Conservation (phyloP, 1,140 invertebrate species). For the Drosophila serrata region DNA sequence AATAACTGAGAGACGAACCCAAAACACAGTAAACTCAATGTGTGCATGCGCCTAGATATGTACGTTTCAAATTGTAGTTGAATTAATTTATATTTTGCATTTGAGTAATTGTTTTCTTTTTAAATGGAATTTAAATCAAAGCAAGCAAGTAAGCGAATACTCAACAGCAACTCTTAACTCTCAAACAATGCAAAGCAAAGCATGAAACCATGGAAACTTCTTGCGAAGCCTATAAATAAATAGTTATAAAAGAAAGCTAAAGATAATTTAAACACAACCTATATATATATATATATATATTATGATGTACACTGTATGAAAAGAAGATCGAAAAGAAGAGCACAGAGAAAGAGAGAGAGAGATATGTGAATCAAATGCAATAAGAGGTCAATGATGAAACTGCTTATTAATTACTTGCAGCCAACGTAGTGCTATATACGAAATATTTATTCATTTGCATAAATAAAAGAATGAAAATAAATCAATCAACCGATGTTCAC, state of each 20-base stretch:
- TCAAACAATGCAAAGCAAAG: slow-evolving; percentile 44
- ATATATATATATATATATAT: slow-evolving; percentile 25
- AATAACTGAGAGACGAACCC: slow-evolving; percentile 47
- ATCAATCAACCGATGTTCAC: slow-evolving; percentile 41
- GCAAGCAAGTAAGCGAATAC: slow-evolving; percentile 65
- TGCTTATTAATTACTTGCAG: slow-evolving; percentile 74
- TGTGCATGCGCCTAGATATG: slow-evolving; percentile 58
- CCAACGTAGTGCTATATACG: slow-evolving; percentile 74
- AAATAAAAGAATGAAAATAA: slow-evolving; percentile 62
- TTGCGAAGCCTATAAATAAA: slow-evolving; percentile 68
- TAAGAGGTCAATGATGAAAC: slow-evolving; percentile 67
- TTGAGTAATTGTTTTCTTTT: slow-evolving; percentile 55
- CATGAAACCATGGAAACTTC: slow-evolving; percentile 47
- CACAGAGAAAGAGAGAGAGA: slow-evolving; percentile 5
- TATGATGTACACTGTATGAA: slow-evolving; percentile 55
- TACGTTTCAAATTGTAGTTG: slow-evolving; percentile 65
- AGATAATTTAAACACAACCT: slow-evolving; percentile 52
- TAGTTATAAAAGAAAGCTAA: slow-evolving; percentile 53
- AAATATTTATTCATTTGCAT: slow-evolving; percentile 77
- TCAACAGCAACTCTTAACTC: slow-evolving; percentile 65
- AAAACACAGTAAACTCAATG: slow-evolving; percentile 59
- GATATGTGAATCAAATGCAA: slow-evolving; percentile 59
- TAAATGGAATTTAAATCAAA: slow-evolving; percentile 62
- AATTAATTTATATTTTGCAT: slow-evolving; percentile 72
- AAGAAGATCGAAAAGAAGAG: slow-evolving; percentile 4